Base-by-base conservation (phyloP, 1,140 invertebrate genomes). In the Nilaparvata lugens region DNA sequence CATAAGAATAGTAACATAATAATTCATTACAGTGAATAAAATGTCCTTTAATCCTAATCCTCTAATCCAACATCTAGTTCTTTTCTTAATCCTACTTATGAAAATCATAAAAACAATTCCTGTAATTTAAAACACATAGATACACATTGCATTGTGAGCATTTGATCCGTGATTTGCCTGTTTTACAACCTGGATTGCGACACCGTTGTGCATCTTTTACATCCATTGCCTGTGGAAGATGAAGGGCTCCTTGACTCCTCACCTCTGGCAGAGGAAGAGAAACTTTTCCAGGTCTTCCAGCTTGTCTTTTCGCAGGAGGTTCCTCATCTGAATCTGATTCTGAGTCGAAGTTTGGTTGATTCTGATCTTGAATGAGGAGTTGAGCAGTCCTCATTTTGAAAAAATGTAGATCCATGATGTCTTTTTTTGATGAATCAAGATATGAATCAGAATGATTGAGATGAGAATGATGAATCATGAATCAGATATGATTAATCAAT, bases 41-140 rank as follows among this genome's bases (percentile, higher is more conserved):
- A n/a, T n/a, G n/a, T n/a, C n/a, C n/a, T n/a, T n/a, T n/a, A n/a
- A n/a, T n/a, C n/a, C n/a, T n/a, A n/a, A n/a, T n/a, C n/a, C n/a
- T n/a, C n/a, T n/a, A n/a, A n/a, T n/a, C n/a, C n/a, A n/a, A n/a
- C n/a, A n/a, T n/a, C n/a, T n/a, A n/a, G n/a, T n/a, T n/a, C n/a
- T n/a, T n/a, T n/a, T n/a, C n/a, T n/a, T n/a, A n/a, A n/a, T n/a
- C n/a, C n/a, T n/a, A n/a, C n/a, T n/a, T n/a, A n/a, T n/a, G n/a
- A n/a, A n/a, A n/a, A n/a, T n/a, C n/a, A n/a, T n/a, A 40, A 51
- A 51, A 51, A 51, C 45, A 51, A 51, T 51, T 51, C 21, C 45
- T 51, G 5, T 51, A 14, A 7, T 51, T 51, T 18, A 51, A 16
- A 9, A 51, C 45, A 51, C 45, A 51, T 51, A 51, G 21, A 19